Evolutionary conservation across 2,113 vertebrate species (phyloP), one percentile per base, ranked within the genome.

Genomic region (Albula goreensis): DNA sequence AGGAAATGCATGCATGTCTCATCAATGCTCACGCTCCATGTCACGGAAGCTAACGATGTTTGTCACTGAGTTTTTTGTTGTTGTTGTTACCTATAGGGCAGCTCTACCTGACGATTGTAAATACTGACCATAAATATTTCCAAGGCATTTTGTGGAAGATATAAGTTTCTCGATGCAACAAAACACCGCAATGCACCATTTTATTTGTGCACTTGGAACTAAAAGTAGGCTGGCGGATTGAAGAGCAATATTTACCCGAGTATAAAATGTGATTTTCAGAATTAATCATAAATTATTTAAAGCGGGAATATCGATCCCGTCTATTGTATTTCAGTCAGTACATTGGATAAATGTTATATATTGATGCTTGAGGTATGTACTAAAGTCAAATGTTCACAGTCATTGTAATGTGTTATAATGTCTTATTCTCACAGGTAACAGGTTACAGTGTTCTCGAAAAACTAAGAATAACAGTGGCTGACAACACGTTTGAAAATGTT

Each of bases 41-140:
- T 74, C 70, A 74, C 31, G 22, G 70, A 74, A 74, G 70, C 70
- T 74, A 74, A 74, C n/a, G n/a, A 74, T 31, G 70, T 74, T 74
- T 74, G 70, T 74, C 70, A 31, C 70, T 31, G 22, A 8, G 70
- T 25, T 74, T 25, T 74, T 31, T 74, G 70, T 74, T 74, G 70
- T 74, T 74, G 70, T n/a, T 31, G 70, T 74, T 74, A 74, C 70
- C n/a, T n/a, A n/a, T n/a, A 31, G 70, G 22, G 70, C 7, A 10
- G 70, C 70, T 19, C 70, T 74, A 74, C 63, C 63, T 70, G 63
- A n/a, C 63, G 15, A n/a, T 17, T n/a, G 63, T 8, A 70, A 22
- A 25, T 25, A 31, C 6, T 25, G 22, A 74, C 70, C 19, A 74
- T 25, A 74, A 4, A 31, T n/a, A 8, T 56, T 19, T 74, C n/a